Conservation (phyloP, 2,113 vertebrate genomes). For the Tupaia tana region DNA sequence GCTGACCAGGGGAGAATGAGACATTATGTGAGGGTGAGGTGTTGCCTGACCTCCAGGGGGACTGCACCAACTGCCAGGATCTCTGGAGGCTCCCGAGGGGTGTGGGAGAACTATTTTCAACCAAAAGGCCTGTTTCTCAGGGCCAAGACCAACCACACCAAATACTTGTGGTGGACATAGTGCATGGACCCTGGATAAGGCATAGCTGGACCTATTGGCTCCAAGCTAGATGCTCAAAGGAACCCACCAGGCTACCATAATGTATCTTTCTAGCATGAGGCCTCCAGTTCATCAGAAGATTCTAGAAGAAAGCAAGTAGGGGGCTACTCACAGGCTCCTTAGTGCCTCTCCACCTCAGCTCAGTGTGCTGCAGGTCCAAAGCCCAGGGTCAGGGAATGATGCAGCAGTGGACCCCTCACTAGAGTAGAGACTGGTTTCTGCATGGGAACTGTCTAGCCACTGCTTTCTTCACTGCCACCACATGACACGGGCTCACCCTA, state of each 20-base stretch:
- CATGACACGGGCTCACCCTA: neutral
- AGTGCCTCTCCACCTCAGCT: neutral
- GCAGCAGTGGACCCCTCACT: neutral
- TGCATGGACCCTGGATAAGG: accelerated
- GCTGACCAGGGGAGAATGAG: conserved; percentile 82
- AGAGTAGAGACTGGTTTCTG: neutral
- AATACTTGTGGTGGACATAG: neutral
- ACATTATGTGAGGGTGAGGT: accelerated
- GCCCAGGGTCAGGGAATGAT: neutral
- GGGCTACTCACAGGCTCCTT: neutral
- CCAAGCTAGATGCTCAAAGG: neutral
- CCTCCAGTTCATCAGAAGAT: neutral
- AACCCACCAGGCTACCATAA: neutral
- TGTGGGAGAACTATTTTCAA: neutral
- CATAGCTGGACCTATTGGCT: neutral
- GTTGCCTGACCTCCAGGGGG: neutral
- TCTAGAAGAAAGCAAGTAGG: neutral
- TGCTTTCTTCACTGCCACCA: neutral
- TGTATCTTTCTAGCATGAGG: neutral
- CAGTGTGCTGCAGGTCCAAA: neutral
- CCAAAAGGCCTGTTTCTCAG: neutral
- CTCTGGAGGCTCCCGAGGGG: neutral
- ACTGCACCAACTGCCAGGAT: neutral
- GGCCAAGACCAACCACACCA: neutral
- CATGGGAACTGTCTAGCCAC: accelerated